Percentiles rank a stretch among this genome's conserved stretches.
Evolutionary conservation across 2,797 vertebrate genomes (phyloP).

Genomic region (Holocentrus rufus): DNA sequence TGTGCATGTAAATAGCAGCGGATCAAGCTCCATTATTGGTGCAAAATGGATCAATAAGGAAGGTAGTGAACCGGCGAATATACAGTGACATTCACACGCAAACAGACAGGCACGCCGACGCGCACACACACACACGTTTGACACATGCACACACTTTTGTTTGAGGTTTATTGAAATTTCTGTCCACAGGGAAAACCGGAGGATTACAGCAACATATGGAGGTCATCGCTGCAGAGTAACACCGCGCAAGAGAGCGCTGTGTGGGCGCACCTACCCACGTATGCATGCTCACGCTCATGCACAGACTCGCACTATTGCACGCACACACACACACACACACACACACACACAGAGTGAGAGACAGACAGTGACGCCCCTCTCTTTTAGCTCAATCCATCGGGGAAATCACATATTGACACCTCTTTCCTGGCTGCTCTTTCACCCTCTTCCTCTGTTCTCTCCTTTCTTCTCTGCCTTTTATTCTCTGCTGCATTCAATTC

Average conservation of each 20-base stretch:
- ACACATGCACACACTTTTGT: slow-evolving; percentile 7
- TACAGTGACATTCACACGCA: slow-evolving; percentile 44
- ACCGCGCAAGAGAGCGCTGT: slow-evolving; percentile 16
- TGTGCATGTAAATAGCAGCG: slow-evolving; percentile 18
- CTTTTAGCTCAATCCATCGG: slow-evolving; percentile 55
- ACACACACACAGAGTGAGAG: slow-evolving; percentile 17
- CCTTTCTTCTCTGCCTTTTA: slow-evolving; percentile 62
- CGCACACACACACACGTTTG: background rate
- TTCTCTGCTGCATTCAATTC: slow-evolving; percentile 63
- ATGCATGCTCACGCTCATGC: slow-evolving; percentile 22
- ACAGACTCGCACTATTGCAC: slow-evolving; percentile 15
- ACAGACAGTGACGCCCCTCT: slow-evolving; percentile 54
- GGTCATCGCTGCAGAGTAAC: slow-evolving; percentile 41
- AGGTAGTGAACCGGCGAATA: slow-evolving; percentile 31
- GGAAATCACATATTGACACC: slow-evolving; percentile 71
- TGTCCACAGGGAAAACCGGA: slow-evolving; percentile 36
- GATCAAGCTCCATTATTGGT: slow-evolving; percentile 64
- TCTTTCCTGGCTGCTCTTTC: slow-evolving; percentile 64
- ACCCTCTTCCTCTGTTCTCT: slow-evolving; percentile 58
- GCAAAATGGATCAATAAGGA: slow-evolving; percentile 59
- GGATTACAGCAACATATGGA: slow-evolving; percentile 46
- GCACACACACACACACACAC: slow-evolving; percentile 26
- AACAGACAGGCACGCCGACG: background rate
- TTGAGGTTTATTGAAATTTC: slow-evolving; percentile 33
- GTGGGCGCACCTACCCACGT: slow-evolving; percentile 18